Conservation (phyloP, 2,888 invertebrate genomes). For the Copidosoma aretas region DNA sequence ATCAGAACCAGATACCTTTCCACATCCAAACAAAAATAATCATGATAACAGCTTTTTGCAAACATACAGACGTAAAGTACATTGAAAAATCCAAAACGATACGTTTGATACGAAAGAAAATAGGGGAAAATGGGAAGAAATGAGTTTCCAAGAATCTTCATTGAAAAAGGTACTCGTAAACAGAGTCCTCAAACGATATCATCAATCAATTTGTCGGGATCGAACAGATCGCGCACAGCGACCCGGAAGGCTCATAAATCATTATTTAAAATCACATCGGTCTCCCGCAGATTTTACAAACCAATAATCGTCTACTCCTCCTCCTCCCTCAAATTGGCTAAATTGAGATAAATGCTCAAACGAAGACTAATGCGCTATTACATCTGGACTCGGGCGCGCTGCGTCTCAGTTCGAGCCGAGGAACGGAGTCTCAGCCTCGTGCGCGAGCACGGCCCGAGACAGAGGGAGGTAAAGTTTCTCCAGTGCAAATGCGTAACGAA, state of each 20-base stretch:
- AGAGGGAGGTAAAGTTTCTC: not conserved
- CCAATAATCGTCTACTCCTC: conserved; percentile 4
- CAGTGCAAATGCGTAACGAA: not conserved
- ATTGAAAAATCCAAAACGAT: too few species aligned
- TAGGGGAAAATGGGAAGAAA: too few species aligned
- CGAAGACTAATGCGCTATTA: conserved; percentile 15
- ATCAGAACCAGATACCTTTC: too few species aligned
- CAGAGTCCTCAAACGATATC: too few species aligned
- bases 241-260: not conserved
- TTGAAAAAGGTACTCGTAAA: too few species aligned
- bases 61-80: too few species aligned
- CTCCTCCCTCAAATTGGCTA: not conserved
- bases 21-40: too few species aligned
- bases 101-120: too few species aligned
- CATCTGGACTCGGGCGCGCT: not conserved
- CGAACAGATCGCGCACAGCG: not conserved
- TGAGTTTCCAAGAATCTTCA: too few species aligned
- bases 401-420: not conserved
- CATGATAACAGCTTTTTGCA: too few species aligned
- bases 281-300: not conserved
- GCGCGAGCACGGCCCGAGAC: too few species aligned
- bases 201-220: not conserved
- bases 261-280: conserved; percentile 10
- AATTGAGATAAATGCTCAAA: conserved; percentile 18
- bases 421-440: not conserved